These are phyloP conservation scores for Hydra vulgaris DNA, from an alignment of 30 jellyfish, hydroid and myxozoan species.

Conservation along the genomic window DNA sequence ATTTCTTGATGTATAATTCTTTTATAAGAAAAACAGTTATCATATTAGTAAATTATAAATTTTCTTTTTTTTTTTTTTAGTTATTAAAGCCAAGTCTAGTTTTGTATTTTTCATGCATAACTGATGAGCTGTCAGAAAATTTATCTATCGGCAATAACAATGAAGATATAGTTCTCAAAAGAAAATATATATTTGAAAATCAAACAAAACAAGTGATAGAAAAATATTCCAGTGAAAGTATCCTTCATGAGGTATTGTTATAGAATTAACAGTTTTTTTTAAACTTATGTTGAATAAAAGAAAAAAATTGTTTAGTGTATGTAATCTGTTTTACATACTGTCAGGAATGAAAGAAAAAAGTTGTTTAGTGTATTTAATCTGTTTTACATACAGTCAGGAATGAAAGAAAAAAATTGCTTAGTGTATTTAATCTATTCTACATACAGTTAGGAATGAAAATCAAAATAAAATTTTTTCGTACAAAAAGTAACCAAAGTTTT, in stretches of 20 bases:
- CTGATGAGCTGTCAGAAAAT: constrained; percentile 47
- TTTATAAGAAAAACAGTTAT: not conserved
- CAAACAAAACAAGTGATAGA: constrained; percentile 55
- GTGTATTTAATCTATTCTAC: not conserved
- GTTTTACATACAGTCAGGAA: no score
- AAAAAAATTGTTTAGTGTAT: not conserved
- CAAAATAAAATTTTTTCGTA: no score
- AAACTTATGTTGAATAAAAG: no score
- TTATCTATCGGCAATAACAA: constrained; percentile 38
- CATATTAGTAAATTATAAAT: not conserved
- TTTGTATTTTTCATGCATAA: constrained; percentile 36
- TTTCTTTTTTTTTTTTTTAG: constrained; percentile 18
- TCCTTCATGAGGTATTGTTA: not conserved
- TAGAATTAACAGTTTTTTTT: no score
- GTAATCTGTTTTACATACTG: not conserved
- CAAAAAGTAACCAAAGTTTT: no score
- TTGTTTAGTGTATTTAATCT: not conserved
- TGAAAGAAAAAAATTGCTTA: not conserved
- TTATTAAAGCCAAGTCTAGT: constrained; percentile 41
- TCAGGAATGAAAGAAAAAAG: not conserved
- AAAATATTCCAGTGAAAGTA: constrained; percentile 12
- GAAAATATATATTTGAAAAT: constrained; percentile 43
- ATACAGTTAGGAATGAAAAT: no score
- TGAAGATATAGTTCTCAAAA: constrained; percentile 37
- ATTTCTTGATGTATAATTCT: not conserved